Evolutionary conservation across 1,140 invertebrate species (phyloP), one percentile per base, ranked within the genome.

Genomic region (Papilio machaon): DNA sequence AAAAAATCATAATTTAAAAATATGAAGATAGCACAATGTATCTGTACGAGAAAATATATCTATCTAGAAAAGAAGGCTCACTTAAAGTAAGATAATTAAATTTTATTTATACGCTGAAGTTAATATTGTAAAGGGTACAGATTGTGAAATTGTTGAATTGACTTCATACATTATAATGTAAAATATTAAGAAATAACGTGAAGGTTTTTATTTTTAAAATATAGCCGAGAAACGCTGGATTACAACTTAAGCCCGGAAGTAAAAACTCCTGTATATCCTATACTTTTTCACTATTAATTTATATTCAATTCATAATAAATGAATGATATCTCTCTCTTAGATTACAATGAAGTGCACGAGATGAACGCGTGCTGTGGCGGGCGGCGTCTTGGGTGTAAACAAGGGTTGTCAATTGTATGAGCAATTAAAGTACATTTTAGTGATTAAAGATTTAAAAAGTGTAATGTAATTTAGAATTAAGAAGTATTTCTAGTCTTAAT

Each of bases 351-450:
- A 77, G 52, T 52, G 19, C 75, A 77, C 49, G 74, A 23, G 52
- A 77, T 58, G 23, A 54, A 77, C 30, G 49, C 75, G 75, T 77
- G 75, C 15, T 52, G n/a, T 30, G 19, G 46, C 3, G 15, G 8
- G 9, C 15, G 11, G 15, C 49, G 46, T 58, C 30, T 49, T 58
- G 49, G 75, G 49, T 52, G 75, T 52, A 58, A 78, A 81, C 80
- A 58, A 81, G 82, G 76, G 75, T 82, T 80, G 60, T 19, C 60
- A 64, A 23, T 13, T 23, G 23, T 19, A 13, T 35, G 10, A 11
- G 10, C 2, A 64, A 30, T 9, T n/a, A 5, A 6, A 5, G 4
- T 52, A 52, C 15, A 15, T 15, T 10, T 3, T 15, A 17, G 49
- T 52, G 0, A 52, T 52, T 17, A 0, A 5, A 15, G 49, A 15